Evolutionary conservation across 2,797 vertebrate species (phyloP).

Genomic region (Sus cebifrons): DNA sequence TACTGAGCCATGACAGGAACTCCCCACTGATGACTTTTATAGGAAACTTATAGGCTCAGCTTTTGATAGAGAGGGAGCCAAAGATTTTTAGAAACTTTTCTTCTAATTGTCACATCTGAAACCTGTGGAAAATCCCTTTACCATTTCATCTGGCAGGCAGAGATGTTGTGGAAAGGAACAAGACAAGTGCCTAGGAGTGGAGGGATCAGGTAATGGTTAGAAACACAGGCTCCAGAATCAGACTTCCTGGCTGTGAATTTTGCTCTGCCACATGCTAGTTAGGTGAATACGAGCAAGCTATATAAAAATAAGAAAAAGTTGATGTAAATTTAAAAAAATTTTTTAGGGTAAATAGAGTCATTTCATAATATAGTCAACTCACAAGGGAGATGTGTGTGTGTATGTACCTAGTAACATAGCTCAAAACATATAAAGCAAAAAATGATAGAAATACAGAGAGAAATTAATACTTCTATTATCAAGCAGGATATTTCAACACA

Average conservation of each 20-base stretch:
- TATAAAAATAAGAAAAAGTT: neutral
- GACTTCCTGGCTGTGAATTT: neutral
- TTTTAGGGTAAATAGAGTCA: neutral
- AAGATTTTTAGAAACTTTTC: neutral
- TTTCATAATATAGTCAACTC: neutral
- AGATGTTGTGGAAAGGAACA: conserved; percentile 2
- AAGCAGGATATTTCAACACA: neutral
- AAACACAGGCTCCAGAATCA: neutral
- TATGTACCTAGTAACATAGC: neutral
- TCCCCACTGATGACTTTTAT: neutral
- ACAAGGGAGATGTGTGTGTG: neutral
- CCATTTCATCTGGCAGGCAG: neutral
- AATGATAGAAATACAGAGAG: neutral
- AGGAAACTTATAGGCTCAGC: neutral
- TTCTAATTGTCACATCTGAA: neutral
- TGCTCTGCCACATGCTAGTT: neutral
- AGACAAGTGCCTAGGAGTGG: neutral
- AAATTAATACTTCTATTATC: neutral
- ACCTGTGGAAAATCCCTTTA: neutral
- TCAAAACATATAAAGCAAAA: neutral
- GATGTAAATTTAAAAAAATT: neutral
- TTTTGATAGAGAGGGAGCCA: neutral
- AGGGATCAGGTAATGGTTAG: neutral
- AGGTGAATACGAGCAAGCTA: neutral
- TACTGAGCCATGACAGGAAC: too few relatives aligned